Percentiles rank a stretch among this genome's conserved stretches.
These are phyloP conservation scores for Garra rufa DNA, from an alignment of 2,113 vertebrate species.

Conservation along the genomic window DNA sequence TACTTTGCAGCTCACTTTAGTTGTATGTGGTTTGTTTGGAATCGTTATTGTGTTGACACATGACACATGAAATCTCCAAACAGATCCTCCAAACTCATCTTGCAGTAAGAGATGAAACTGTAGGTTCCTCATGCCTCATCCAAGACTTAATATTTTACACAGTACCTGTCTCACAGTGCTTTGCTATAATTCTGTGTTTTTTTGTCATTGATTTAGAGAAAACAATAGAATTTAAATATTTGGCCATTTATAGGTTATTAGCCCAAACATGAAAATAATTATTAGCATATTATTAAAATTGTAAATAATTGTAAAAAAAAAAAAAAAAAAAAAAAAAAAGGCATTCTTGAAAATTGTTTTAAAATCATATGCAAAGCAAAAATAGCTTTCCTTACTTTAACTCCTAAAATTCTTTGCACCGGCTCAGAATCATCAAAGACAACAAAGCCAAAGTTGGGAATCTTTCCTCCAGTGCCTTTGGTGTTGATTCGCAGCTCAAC, in stretches of 20 bases:
- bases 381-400: slow-evolving; percentile 80
- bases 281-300: not conserved
- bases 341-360: not conserved
- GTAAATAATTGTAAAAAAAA: not conserved
- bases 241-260: not conserved
- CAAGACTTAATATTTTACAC: not conserved
- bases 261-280: not conserved
- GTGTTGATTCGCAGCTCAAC: slow-evolving; percentile 98
- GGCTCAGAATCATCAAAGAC: slow-evolving; percentile 97
- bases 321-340: not conserved
- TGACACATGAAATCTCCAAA: not conserved
- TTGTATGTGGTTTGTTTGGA: too few species aligned
- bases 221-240: not conserved
- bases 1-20: too few species aligned
- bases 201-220: not conserved
- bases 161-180: not conserved
- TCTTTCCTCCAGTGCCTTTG: slow-evolving; percentile 94
- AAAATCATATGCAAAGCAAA: not conserved
- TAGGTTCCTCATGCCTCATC: not conserved
- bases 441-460: slow-evolving; percentile 98
- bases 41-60: not conserved
- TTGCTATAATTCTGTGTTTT: not conserved
- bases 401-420: slow-evolving; percentile 95
- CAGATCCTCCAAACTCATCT: not conserved
- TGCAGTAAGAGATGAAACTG: not conserved